A percentile compares a stretch with the other conserved stretches of the same genome.
These are phyloP conservation scores for Alviniconcha strummeri DNA, from an alignment of 2,888 invertebrate genomes.

Conservation along the genomic window DNA sequence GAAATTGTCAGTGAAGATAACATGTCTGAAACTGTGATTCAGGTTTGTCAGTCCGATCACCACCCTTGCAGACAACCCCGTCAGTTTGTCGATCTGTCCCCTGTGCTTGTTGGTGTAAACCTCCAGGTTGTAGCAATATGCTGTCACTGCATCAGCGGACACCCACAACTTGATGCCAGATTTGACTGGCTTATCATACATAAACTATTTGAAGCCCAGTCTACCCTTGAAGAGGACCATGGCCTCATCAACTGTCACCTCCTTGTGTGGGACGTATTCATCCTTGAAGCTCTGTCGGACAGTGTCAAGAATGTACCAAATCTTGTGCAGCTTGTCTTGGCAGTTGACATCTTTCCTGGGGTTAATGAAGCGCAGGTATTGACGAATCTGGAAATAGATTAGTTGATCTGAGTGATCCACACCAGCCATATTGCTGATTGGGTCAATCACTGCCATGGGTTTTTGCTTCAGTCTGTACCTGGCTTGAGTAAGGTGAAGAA, in stretches of 20 bases:
- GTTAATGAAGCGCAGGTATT: not conserved
- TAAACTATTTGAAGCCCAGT: slow-evolving; percentile 5
- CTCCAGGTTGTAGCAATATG: not conserved
- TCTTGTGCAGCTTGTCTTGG: slow-evolving; percentile 4
- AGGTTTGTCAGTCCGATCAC: slow-evolving; percentile 3
- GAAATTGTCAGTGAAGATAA: slow-evolving; percentile 27
- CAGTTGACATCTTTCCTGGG: not conserved
- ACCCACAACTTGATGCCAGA: slow-evolving; percentile 24
- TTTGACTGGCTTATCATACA: slow-evolving; percentile 10
- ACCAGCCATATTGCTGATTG: too few relatives aligned
- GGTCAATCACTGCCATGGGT: too few relatives aligned
- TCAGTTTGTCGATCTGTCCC: not conserved
- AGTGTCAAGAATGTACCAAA: not conserved
- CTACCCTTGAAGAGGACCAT: slow-evolving; percentile 22
- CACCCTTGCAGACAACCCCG: not conserved
- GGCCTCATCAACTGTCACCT: slow-evolving; percentile 14
- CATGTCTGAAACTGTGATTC: not conserved
- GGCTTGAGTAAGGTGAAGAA: not conserved
- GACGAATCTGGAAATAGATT: not conserved
- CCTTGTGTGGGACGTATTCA: not conserved
- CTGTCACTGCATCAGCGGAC: not conserved
- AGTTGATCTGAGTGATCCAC: not conserved
- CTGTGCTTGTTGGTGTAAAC: slow-evolving; percentile 8
- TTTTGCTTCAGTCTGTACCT: not conserved
- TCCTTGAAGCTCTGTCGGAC: not conserved